Conservation (phyloP, 2,797 vertebrate genomes). For the Clarias fuscus region DNA sequence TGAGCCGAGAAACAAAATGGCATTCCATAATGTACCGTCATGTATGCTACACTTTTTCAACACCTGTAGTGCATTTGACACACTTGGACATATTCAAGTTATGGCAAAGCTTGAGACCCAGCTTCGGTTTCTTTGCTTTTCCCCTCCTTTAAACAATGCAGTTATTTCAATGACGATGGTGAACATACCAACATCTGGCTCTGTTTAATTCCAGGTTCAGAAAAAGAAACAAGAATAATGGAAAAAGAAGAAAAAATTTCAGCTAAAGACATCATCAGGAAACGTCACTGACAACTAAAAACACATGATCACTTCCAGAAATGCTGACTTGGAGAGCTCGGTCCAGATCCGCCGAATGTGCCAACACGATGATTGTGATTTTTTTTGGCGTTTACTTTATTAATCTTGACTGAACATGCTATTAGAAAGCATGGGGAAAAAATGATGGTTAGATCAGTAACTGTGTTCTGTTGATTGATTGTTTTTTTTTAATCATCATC, state of each 20-base stretch:
- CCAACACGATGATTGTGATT: neutral
- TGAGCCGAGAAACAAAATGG: constrained; percentile 1
- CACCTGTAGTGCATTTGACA: neutral
- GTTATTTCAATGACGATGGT: constrained; percentile 7
- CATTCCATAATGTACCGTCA: neutral
- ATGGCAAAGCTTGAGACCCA: neutral
- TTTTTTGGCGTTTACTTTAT: neutral
- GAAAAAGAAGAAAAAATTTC: constrained; percentile 1
- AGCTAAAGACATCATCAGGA: constrained; percentile 11
- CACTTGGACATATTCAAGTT: neutral
- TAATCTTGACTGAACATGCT: neutral
- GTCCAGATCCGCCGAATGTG: neutral
- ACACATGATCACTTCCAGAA: constrained; percentile 12
- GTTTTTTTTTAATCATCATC: neutral
- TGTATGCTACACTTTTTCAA: neutral
- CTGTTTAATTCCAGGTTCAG: constrained; percentile 22
- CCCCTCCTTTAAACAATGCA: neutral
- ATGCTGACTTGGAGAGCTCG: neutral
- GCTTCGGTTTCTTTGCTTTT: neutral
- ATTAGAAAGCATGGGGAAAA: neutral
- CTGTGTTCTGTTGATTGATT: neutral
- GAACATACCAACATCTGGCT: constrained; percentile 26
- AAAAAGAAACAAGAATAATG: constrained; percentile 14
- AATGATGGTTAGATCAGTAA: neutral
- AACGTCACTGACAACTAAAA: constrained; percentile 15